Percentiles rank a stretch among this genome's conserved stretches.
Evolutionary conservation across 2,113 vertebrate species (phyloP).

Genomic region (Calonectris borealis): DNA sequence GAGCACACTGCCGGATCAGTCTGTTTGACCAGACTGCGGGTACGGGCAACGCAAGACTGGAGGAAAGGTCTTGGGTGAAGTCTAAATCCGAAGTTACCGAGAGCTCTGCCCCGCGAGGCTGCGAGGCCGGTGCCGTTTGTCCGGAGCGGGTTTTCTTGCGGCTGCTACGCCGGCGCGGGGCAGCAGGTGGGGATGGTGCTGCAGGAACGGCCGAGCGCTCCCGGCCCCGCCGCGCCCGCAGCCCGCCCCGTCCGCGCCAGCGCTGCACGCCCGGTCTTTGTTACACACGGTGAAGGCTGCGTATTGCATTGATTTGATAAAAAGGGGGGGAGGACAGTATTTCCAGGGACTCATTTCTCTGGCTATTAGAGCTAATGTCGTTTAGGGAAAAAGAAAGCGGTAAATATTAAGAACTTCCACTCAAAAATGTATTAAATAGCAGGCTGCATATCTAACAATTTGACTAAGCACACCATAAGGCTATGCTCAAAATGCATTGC

Average conservation of each 20-base stretch:
- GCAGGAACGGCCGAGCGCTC: background rate
- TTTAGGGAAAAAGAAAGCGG: background rate
- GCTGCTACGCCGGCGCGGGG: background rate
- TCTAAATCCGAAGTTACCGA: accelerated
- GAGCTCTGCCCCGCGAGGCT: accelerated
- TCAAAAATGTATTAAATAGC: background rate
- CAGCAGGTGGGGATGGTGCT: constrained; percentile 63
- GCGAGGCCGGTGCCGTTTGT: accelerated
- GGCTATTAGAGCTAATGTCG: background rate
- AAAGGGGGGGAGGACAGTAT: accelerated
- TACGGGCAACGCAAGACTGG: too few relatives aligned
- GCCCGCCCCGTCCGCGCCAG: background rate
- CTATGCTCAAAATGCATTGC: background rate
- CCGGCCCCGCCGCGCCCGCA: background rate
- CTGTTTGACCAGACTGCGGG: background rate
- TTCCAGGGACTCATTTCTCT: accelerated
- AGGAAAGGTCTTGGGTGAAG: background rate
- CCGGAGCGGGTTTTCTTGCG: background rate
- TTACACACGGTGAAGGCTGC: accelerated
- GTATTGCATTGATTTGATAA: accelerated
- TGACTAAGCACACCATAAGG: background rate
- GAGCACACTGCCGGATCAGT: background rate
- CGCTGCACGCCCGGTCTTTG: background rate
- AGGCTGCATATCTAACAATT: background rate
- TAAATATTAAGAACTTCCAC: background rate